Evolutionary conservation across 2,888 invertebrate species (phyloP), one percentile per base, ranked within the genome.

Genomic region (Marasmarcha lunaedactyla): DNA sequence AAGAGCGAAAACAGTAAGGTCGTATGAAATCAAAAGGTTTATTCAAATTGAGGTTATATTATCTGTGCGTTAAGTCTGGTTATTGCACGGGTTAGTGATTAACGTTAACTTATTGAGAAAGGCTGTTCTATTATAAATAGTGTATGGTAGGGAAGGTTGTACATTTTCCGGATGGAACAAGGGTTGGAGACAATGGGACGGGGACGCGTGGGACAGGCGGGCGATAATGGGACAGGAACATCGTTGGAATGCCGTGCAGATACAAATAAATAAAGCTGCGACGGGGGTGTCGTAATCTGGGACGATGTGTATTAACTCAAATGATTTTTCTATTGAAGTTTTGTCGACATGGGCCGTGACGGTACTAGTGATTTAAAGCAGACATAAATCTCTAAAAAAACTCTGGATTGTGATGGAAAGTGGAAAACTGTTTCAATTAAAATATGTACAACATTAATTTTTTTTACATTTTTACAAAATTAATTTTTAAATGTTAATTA

Each of bases 221-320:
- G 44, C 42, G 42, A 42, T 49, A 51, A 50, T 58, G 55, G 58
- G 53, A 20, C 20, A 20, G 7, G 20, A 50, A 53, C 38, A 42
- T 41, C 47, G 45, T 47, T 42, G 44, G 46, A 42, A 47, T 20
- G 49, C 42, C 46, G 52, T 49, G 50, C 46, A 42, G 50, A 51
- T 50, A 57, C 58, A 59, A 63, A 64, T 63, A 63, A 60, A 59
- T 62, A 62, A 61, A 60, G 55, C 59, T 54, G 55, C 20, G 7
- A 3, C 7, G 20, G 20, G 20, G 20, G 7, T 5, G 3, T 7
- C 20, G 20, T 20, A 20, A 20, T 20, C 20, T 20, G 20, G 20
- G 20, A 3, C 20, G 7, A 7, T 20, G 20, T 20, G 20, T 20
- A 20, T 20, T 20, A n/a, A 20, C 20, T 20, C 7, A 5, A 20